A percentile compares a stretch with the other conserved stretches of the same genome.
Evolutionary conservation across 2,113 vertebrate species (phyloP).

Genomic region (Hiodon alosoides): DNA sequence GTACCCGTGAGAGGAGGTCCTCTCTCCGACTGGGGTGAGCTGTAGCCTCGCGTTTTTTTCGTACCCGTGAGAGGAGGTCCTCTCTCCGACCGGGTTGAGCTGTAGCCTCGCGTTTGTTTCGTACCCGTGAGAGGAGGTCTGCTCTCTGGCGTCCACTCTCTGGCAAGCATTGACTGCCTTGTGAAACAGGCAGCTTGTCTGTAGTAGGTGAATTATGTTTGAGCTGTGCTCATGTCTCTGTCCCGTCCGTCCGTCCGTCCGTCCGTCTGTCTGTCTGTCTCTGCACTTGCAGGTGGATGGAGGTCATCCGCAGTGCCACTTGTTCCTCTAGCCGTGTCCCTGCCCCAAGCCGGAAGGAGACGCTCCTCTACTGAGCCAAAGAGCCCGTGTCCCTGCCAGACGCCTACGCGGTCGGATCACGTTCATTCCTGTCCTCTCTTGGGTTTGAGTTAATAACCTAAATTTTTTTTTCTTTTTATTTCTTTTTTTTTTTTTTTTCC

Average conservation of each 20-base stretch:
- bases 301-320: slow-evolving; percentile 95
- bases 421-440: neutral
- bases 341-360: slow-evolving; percentile 76
- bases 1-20: no score
- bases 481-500: slow-evolving; percentile 37
- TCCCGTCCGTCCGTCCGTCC: neutral
- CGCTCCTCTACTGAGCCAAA: slow-evolving; percentile 69
- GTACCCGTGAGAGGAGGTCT: no score
- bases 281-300: slow-evolving; percentile 84
- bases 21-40: no score
- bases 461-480: neutral
- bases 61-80: no score
- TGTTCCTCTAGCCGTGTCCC: slow-evolving; percentile 70
- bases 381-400: slow-evolving; percentile 4
- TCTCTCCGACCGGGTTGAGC: no score
- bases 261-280: neutral
- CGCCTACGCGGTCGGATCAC: slow-evolving; percentile 1
- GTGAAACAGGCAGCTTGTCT: no score
- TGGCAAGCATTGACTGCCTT: no score
- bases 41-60: no score
- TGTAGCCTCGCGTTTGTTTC: no score
- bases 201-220: no score
- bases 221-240: neutral
- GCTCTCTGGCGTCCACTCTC: no score
- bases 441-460: neutral